Percentiles rank a stretch among this genome's conserved stretches.
Evolutionary conservation across 2,797 vertebrate genomes (phyloP).

Genomic region (Malacoraja senta): DNA sequence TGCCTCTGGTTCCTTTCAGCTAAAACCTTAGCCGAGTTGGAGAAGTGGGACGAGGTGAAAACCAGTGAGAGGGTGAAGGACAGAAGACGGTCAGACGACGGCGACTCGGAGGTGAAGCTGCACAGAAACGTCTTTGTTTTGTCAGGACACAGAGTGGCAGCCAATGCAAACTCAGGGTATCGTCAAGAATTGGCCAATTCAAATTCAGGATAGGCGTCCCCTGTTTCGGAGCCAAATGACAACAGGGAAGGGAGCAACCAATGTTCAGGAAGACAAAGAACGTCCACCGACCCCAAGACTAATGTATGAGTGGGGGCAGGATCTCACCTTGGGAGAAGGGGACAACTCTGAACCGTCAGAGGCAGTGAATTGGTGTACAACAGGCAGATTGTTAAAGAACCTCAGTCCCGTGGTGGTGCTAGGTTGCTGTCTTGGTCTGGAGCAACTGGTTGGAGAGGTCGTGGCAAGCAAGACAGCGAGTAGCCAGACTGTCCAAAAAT

Average conservation of each 20-base stretch:
- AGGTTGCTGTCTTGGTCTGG: neutral
- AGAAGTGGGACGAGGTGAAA: neutral
- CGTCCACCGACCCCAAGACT: neutral
- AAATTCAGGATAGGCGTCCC: neutral
- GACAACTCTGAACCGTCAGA: neutral
- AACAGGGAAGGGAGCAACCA: neutral
- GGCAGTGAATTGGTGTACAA: no score
- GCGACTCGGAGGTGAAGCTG: no score
- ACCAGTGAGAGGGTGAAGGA: neutral
- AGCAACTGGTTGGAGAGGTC: neutral
- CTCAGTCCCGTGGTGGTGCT: neutral
- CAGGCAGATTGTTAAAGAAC: neutral
- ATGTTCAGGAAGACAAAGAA: neutral
- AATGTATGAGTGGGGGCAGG: no score
- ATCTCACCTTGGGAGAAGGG: neutral
- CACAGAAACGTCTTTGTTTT: neutral
- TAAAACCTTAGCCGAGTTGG: slow-evolving; percentile 6
- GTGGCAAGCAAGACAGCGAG: neutral
- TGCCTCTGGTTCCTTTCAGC: neutral
- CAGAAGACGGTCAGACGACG: neutral
- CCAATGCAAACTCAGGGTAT: neutral
- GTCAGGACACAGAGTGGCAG: neutral
- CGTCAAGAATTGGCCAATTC: neutral
- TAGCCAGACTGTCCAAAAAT: neutral
- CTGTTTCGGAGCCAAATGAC: neutral